These are phyloP conservation scores for Sisor rabdophorus DNA, from an alignment of 2,113 vertebrate species.

Conservation along the genomic window DNA sequence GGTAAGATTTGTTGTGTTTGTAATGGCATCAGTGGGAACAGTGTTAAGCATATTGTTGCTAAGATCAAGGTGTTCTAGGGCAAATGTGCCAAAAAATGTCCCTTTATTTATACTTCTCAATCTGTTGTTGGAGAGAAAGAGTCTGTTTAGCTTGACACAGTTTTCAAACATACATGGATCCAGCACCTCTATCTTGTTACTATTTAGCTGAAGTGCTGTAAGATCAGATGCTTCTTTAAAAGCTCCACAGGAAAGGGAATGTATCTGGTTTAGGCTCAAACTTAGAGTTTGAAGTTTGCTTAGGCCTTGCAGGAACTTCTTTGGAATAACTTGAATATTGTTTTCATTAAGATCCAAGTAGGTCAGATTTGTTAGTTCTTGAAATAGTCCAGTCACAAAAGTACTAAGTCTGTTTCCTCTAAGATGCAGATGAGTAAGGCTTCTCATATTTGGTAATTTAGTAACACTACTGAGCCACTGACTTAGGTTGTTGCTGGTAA, in stretches of 20 bases:
- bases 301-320: constrained; percentile 52
- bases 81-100: constrained; percentile 50
- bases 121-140: constrained; percentile 57
- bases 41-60: constrained; percentile 53
- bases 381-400: constrained; percentile 45
- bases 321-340: constrained; percentile 44
- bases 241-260: constrained; percentile 40
- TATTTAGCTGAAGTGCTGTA: constrained; percentile 50
- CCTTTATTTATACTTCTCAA: constrained; percentile 37
- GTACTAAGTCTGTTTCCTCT: constrained; percentile 49
- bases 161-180: constrained; percentile 55
- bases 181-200: constrained; percentile 53
- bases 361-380: constrained; percentile 48
- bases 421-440: constrained; percentile 56
- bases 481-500: constrained; percentile 58
- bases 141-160: constrained; percentile 45
- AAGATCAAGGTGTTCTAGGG: constrained; percentile 57
- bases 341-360: constrained; percentile 62
- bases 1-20: constrained; percentile 35
- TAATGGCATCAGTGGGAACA: constrained; percentile 52
- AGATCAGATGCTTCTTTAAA: constrained; percentile 53
- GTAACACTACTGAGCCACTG: constrained; percentile 25
- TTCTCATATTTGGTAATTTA: constrained; percentile 53
- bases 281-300: constrained; percentile 49
- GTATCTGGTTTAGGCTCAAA: constrained; percentile 59